Percentiles rank a stretch among this genome's conserved stretches.
These are phyloP conservation scores for Luffia ferchaultella DNA, from an alignment of 2,888 invertebrate genomes.

Conservation along the genomic window DNA sequence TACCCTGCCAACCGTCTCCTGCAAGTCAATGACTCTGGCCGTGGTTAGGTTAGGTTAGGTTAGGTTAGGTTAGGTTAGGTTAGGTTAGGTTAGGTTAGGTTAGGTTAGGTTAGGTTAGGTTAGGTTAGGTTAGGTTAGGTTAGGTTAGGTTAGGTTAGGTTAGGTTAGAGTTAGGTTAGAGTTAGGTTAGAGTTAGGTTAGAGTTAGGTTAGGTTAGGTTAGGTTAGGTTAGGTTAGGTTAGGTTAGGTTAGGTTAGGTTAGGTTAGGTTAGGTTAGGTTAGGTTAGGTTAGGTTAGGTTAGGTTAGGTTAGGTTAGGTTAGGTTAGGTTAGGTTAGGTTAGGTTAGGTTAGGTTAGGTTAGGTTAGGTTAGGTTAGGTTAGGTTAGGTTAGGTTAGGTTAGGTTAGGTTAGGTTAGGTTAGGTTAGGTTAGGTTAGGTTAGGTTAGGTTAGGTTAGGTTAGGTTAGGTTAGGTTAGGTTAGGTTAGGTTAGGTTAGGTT, in stretches of 20 bases:
- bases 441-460: slow-evolving; percentile 14
- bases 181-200: slow-evolving; percentile 6
- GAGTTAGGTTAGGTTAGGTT: slow-evolving; percentile 4
- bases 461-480: slow-evolving; percentile 14
- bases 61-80: slow-evolving; percentile 8
- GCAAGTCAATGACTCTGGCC: no score
- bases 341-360: slow-evolving; percentile 12
- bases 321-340: slow-evolving; percentile 12
- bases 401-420: slow-evolving; percentile 13
- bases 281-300: slow-evolving; percentile 13
- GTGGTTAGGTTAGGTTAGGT: slow-evolving; percentile 10
- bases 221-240: slow-evolving; percentile 5
- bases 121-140: slow-evolving; percentile 9
- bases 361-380: slow-evolving; percentile 10
- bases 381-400: slow-evolving; percentile 13
- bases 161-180: slow-evolving; percentile 5
- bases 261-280: slow-evolving; percentile 12
- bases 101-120: slow-evolving; percentile 11
- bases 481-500: slow-evolving; percentile 15
- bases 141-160: slow-evolving; percentile 7
- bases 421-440: slow-evolving; percentile 9
- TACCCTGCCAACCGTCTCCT: no score
- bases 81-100: slow-evolving; percentile 9
- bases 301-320: slow-evolving; percentile 12
- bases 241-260: slow-evolving; percentile 5